phyloP scores from a whole-genome alignment of 35 echinoderm and acorn worm species.

The Ptychodera flava region DNA sequence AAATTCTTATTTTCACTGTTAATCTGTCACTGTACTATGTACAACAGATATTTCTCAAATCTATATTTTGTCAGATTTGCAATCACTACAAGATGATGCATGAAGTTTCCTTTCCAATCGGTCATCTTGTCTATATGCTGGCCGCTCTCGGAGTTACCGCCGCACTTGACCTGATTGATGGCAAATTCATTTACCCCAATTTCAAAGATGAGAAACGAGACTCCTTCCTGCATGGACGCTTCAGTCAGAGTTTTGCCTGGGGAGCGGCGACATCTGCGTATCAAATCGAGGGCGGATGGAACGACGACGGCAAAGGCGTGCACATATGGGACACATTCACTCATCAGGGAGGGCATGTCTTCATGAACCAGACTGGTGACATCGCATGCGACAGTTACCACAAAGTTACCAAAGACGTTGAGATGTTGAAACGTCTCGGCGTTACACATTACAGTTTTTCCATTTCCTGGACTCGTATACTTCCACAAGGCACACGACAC shows the following conservation, averaged over 20 bases:
- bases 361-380: slow-evolving; percentile 64
- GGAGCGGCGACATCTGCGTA: slow-evolving; percentile 74
- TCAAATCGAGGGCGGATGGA: slow-evolving; percentile 81
- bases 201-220: slow-evolving; percentile 74
- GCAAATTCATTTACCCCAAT: slow-evolving; percentile 43
- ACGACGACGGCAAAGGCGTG: slow-evolving; percentile 71
- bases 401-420: slow-evolving; percentile 62
- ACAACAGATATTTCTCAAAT: too few relatives aligned
- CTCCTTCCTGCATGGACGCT: slow-evolving; percentile 56
- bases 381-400: slow-evolving; percentile 85
- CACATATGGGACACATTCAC: slow-evolving; percentile 64
- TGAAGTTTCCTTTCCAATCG: too few relatives aligned
- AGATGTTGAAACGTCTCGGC: slow-evolving; percentile 58
- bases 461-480: slow-evolving; percentile 77
- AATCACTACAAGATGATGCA: too few relatives aligned
- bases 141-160: background rate
- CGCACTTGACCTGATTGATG: background rate
- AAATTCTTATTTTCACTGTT: too few relatives aligned
- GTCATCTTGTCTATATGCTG: too few relatives aligned
- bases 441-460: slow-evolving; percentile 83
- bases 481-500: slow-evolving; percentile 49
- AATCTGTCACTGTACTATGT: too few relatives aligned
- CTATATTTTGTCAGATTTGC: too few relatives aligned
- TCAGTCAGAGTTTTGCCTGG: slow-evolving; percentile 67
- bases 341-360: slow-evolving; percentile 27